Percentiles rank a stretch among this genome's conserved stretches.
Conservation (phyloP, 2,888 invertebrate genomes). For the Onthophagus sagittarius region DNA sequence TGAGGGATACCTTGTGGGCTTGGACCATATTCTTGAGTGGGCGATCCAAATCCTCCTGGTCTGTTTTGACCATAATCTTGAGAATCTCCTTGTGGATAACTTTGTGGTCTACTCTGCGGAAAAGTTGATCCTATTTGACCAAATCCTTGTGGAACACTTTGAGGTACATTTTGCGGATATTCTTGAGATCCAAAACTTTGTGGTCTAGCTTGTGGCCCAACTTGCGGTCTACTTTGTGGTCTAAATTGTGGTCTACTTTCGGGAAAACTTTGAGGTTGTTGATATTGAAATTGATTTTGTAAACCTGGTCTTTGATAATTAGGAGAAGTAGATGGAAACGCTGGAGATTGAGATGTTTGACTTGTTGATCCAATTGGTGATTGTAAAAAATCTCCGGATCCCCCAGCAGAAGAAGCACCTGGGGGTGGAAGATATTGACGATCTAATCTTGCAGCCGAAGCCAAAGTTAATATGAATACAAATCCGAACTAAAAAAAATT, state of each 20-base stretch:
- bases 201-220: neutral
- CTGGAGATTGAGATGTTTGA: neutral
- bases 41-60: neutral
- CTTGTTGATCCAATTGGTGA: constrained; percentile 28
- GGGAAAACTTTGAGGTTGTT: neutral
- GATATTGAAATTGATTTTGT: neutral
- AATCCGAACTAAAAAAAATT: constrained; percentile 47
- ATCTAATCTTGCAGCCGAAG: constrained; percentile 53
- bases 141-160: no score
- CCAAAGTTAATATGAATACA: constrained; percentile 43
- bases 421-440: constrained; percentile 57
- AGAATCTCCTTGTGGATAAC: neutral
- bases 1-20: neutral
- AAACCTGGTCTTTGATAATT: neutral
- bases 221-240: no score
- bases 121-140: neutral
- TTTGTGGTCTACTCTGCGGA: neutral
- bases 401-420: constrained; percentile 52
- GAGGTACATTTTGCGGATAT: no score
- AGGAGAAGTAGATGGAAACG: no score
- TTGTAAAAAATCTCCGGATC: constrained; percentile 42
- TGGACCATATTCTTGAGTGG: neutral
- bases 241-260: neutral
- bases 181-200: neutral
- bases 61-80: neutral